Evolutionary conservation across 2,888 invertebrate genomes (phyloP), one percentile per base, ranked within the genome.

Genomic region (Nasonovia ribisnigri): DNA sequence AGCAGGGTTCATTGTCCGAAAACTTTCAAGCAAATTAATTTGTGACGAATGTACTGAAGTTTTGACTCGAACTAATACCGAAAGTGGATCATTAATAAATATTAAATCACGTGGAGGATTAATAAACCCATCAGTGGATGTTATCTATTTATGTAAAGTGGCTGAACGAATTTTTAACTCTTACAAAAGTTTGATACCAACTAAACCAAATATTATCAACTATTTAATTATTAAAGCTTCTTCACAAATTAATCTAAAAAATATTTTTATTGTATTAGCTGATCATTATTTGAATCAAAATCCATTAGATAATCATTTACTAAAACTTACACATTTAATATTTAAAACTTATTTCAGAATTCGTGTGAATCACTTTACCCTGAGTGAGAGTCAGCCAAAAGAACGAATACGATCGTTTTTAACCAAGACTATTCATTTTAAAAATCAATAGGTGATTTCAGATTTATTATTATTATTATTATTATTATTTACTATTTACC

Each of bases 201-300:
- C 36, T 77, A 77, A 77, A 77, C 77, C 77, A 1, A 77, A 77
- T 77, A 77, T 77, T 77, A 77, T 77, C 36, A 77, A 77, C 36
- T 77, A 77, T 77, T 77, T 77, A 77, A 77, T 77, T 77, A 77
- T 77, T 77, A 77, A 77, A 77, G 36, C 77, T 77, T 77, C 77
- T 77, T 77, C 77, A 77, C 36, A 36, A 77, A 77, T 77, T 77
- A 77, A 77, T 77, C 36, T 77, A 77, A 77, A 36, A 77, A 77
- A 77, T 77, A 77, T 77, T 77, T 77, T 77, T 77, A 77, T 77
- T 77, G 36, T 77, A 77, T 77, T 77, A 77, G 36, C 77, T 77
- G 36, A 36, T 60, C 29, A 36, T 77, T n/a, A 36, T 77, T 77
- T 77, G 67, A 77, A 77, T 77, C 67, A 77, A 77, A 77, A 77